Conservation (phyloP, 2,113 vertebrate genomes). For the Collichthys lucidus region DNA sequence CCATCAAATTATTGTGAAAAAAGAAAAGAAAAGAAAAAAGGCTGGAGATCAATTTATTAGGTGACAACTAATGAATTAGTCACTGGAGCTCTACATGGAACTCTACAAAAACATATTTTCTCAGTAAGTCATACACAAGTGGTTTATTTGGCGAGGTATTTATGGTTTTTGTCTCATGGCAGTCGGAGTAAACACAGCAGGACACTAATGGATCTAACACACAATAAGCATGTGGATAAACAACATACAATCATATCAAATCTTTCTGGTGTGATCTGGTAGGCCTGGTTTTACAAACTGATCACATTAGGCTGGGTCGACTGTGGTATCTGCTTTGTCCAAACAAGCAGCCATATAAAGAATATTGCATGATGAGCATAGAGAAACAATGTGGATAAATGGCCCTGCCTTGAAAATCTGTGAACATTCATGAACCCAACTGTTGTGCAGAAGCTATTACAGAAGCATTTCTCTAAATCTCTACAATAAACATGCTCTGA, state of each 20-base stretch:
- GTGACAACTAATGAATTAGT: too few relatives aligned
- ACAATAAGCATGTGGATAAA: neutral
- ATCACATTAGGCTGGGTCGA: constrained; percentile 7
- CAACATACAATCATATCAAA: neutral
- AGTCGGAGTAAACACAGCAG: neutral
- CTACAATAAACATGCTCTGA: constrained; percentile 63
- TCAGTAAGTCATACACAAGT: neutral
- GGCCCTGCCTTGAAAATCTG: constrained; percentile 50
- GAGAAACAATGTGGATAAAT: constrained; percentile 11
- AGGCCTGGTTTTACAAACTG: constrained; percentile 8
- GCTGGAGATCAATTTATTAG: too few relatives aligned
- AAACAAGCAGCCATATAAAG: constrained; percentile 13
- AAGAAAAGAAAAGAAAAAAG: too few relatives aligned
- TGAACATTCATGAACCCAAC: constrained; percentile 30
- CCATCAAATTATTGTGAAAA: too few relatives aligned
- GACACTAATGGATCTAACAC: neutral
- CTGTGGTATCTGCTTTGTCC: constrained; percentile 10
- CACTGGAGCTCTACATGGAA: neutral
- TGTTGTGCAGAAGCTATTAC: constrained; percentile 60
- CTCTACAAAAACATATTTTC: constrained; percentile 4
- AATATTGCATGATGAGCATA: neutral
- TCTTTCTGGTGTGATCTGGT: neutral
- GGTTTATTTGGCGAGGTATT: neutral
- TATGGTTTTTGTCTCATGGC: neutral
- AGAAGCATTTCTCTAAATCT: constrained; percentile 62